These are phyloP conservation scores for Globia sparganii DNA, from an alignment of 2,888 invertebrate species.

Conservation along the genomic window DNA sequence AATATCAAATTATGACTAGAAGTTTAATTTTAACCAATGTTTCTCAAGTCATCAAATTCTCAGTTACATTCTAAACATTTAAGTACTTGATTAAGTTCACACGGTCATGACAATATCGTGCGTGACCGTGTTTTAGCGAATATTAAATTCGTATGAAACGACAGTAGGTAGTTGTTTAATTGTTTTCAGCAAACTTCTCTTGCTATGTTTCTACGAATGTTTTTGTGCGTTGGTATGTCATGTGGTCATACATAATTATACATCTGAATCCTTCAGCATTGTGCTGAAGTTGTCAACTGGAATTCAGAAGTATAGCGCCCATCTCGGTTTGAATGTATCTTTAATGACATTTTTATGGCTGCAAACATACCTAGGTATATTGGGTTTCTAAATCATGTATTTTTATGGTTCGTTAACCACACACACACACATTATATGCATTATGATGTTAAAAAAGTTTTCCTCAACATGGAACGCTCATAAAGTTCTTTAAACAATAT, in stretches of 20 bases:
- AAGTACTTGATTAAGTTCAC: conserved; percentile 6
- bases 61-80: not conserved
- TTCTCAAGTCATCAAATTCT: not conserved
- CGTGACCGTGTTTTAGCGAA: conserved; percentile 9
- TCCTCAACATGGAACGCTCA: conserved; percentile 25
- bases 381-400: not conserved
- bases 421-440: not conserved
- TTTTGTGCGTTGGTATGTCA: not conserved
- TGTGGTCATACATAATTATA: not conserved
- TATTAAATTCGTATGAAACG: conserved; percentile 5
- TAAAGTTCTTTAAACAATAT: conserved; percentile 61
- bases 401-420: conserved; percentile 10
- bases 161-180: conserved; percentile 13
- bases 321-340: not conserved
- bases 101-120: not conserved
- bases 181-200: conserved; percentile 1
- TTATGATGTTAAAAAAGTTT: conserved; percentile 31
- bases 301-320: not conserved
- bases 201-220: not conserved
- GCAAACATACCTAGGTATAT: not conserved
- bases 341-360: not conserved
- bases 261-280: not conserved
- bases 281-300: not conserved
- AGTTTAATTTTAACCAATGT: not conserved
- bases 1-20: not conserved